Base-by-base conservation (phyloP, 2,888 invertebrate genomes). In the Marasmarcha lunaedactyla region DNA sequence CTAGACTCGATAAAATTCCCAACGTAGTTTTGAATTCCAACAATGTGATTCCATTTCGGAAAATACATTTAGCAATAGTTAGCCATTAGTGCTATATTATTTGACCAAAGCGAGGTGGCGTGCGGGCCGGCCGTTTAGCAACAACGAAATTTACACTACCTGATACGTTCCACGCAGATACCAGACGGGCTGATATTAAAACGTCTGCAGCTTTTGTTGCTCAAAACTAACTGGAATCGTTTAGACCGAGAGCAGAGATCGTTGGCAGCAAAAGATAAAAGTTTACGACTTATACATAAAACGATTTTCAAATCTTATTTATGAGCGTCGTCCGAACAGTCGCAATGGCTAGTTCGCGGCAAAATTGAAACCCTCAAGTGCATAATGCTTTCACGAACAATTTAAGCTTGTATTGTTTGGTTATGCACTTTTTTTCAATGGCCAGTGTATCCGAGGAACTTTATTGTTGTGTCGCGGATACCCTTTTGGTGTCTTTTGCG, bases 281-380 rank as follows among this genome's bases (percentile, higher is more conserved):
- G 68, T 83, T 83, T 79, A 83, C 72, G 76, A 70, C 69, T 73
- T 74, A 77, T 76, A 81, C 77, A 78, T 79, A 78, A 79, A 81
- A 76, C 78, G 73, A 79, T 81, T 79, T 74, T 79, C 73, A 78
- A 81, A 79, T 83, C 74, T 81, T 81, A 81, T 79, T 83, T 83
- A 79, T 67, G 72, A 69, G 66, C 65, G 67, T 68, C 69, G 59
- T 66, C 67, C 59, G 64, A 73, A 73, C 78, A 81, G 76, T 71
- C 78, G 74, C 69, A 65, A 67, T 63, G 65, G 78, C 65, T 61
- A 66, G 74, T 73, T 76, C 66, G 66, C 74, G 68, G 63, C 69
- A 71, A 77, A 76, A 79, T 83, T 79, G 83, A 81, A 79, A 81
- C 73, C 69, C 67, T 70, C 59, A 63, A 68, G 73, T 73, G 70